Percentiles rank a stretch among this genome's conserved stretches.
phyloP scores from a whole-genome alignment of 2,888 invertebrate species.

The Gymnoscelis rufifasciata region DNA sequence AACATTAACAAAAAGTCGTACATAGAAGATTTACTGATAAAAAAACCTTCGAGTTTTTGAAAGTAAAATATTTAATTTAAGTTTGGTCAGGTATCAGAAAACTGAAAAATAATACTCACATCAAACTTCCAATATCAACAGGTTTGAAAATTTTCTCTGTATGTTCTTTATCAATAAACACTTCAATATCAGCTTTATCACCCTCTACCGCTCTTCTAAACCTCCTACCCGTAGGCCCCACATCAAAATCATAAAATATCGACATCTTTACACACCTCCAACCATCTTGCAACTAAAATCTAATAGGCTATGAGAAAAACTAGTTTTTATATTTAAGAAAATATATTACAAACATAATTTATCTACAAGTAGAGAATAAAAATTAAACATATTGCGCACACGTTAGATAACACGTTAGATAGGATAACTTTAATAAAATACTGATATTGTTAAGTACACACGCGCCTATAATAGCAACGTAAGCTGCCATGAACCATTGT shows the following conservation, averaged over 20 bases:
- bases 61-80: no score
- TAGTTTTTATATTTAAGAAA: constrained; percentile 48
- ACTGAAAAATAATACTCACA: constrained; percentile 44
- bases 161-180: constrained; percentile 39
- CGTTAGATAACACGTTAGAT: neutral
- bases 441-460: constrained; percentile 24
- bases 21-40: no score
- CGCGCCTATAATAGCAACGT: neutral
- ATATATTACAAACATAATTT: constrained; percentile 69
- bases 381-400: constrained; percentile 30
- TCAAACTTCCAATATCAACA: constrained; percentile 52
- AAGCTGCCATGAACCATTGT: constrained; percentile 1
- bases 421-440: constrained; percentile 18
- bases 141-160: constrained; percentile 47
- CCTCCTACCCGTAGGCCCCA: constrained; percentile 47
- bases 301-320: constrained; percentile 41
- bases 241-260: constrained; percentile 64
- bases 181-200: constrained; percentile 53
- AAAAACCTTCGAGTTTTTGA: no score
- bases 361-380: constrained; percentile 37
- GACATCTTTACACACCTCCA: constrained; percentile 44
- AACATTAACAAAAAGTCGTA: no score
- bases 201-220: constrained; percentile 62
- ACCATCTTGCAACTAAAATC: constrained; percentile 29
- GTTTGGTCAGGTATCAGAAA: no score